Conservation (phyloP, 1,140 invertebrate genomes). For the Bombus picipes region DNA sequence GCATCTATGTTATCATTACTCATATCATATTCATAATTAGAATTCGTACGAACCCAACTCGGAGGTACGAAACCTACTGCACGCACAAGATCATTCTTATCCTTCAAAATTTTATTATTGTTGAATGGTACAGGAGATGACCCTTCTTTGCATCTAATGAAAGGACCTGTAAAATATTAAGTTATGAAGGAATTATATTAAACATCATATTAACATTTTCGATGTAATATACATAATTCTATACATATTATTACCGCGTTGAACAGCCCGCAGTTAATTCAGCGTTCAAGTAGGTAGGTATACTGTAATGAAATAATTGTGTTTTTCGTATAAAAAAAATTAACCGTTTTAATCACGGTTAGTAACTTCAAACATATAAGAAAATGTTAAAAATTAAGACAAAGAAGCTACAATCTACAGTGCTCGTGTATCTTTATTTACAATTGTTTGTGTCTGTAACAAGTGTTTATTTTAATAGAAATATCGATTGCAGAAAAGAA, state of each 20-base stretch:
- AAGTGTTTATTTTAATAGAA: background rate
- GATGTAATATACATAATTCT: conserved; percentile 30
- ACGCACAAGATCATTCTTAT: conserved; percentile 66
- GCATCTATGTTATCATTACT: conserved; percentile 45
- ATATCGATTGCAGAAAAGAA: background rate
- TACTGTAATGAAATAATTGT: conserved; percentile 55
- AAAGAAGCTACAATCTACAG: conserved; percentile 27
- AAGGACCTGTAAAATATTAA: conserved; percentile 36
- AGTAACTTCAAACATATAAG: conserved; percentile 28
- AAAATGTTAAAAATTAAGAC: conserved; percentile 21
- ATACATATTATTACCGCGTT: conserved; percentile 40
- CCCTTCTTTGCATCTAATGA: background rate
- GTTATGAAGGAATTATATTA: background rate
- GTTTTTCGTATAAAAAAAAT: conserved; percentile 37
- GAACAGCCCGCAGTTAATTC: conserved; percentile 47
- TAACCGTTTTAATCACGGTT: conserved; percentile 46
- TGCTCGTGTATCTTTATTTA: conserved; percentile 8
- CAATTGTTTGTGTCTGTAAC: background rate
- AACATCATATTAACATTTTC: background rate
- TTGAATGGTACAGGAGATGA: conserved; percentile 14
- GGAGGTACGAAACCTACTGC: conserved; percentile 53
- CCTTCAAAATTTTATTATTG: conserved; percentile 64
- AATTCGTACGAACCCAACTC: conserved; percentile 59
- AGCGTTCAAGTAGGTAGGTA: conserved; percentile 54
- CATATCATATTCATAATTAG: conserved; percentile 65